Evolutionary conservation across 1,140 invertebrate species (phyloP), one percentile per base, ranked within the genome.

Genomic region (Drosophila fuyamai): DNA sequence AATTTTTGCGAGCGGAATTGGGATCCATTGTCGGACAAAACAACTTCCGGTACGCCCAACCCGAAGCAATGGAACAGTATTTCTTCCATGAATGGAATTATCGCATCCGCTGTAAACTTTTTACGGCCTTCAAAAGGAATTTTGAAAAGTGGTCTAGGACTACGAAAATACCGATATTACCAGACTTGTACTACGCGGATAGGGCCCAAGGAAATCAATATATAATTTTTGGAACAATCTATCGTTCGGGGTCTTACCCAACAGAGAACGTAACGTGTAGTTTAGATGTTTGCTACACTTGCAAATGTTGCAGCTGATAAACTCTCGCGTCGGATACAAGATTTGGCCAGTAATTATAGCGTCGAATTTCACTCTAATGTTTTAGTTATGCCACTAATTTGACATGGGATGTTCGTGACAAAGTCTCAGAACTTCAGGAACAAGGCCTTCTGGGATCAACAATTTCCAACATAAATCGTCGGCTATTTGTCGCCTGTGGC

Each of bases 381-480:
- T 13, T 58, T 58, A n/a, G 12, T 58, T 18, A 58, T 32, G 12
- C 56, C 56, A 16, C 56, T 46, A 5, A n/a, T n/a, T 58, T 1
- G 13, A n/a, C 13, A 56, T 23, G 1, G 53, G 16, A n/a, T 53
- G 14, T 16, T 56, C 38, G 23, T 43, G 54, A 29, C 23, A 27
- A 12, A 7, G 9, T 14, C 38, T 29, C 5, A 56, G 23, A 27
- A 57, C 8, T 4, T 43, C 9, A 0, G 38, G 6, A 7, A 43
- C 7, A 5, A 56, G 12, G 0, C 23, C n/a, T 29, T 56, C 23
- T 2, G 32, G 51, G 12, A 54, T 35, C 35, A 23, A 56, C 36
- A 56, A 29, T 29, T 56, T 56, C 23, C 38, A 56, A 4, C 54
- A 56, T 14, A 8, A 41, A 9, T 43, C 43, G 10, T 47, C 32